Base-by-base conservation (phyloP, 2,888 invertebrate species). In the Herminia tarsipennalis region DNA sequence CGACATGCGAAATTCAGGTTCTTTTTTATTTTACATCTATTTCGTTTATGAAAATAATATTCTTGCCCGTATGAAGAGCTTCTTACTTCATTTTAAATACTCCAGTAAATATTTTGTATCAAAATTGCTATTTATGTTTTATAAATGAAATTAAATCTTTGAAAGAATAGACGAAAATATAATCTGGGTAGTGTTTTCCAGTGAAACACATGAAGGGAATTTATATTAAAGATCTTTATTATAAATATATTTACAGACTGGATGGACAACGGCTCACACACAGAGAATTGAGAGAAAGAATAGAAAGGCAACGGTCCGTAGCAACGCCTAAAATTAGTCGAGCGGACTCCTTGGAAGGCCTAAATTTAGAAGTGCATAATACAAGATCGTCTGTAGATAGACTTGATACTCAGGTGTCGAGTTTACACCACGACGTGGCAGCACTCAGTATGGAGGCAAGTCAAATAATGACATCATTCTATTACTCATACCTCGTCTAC, bases 401-500 rank as follows among this genome's bases (percentile, higher is more conserved):
- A 63, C 89, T 97, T 25, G 97, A 97, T 73, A 95, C 94, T 0
- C 97, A 97, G 81, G 95, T 97, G 34, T 94, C 95, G 8, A 95
- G 95, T 29, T 83, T 97, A 52, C 97, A 97, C 74, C 96, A 97
- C 68, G 97, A 97, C 79, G 96, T 97, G 12, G 96, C 96, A 0
- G 95, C 96, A 14, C 93, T 97, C 27, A 97, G 97, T 73, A 94
- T 95, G 82, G 97, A 96, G 93, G 96, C 94, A 81, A 84, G 79
- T 57, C 38, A 54, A 55, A 62, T 57, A 44, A 39, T 65, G 29
- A 52, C 32, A 32, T 59, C 44, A 60, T 17, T 18, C 6, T 12
- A 14, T 28, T 6, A 27, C 10, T 56, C 35, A 41, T 29, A 35
- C 30, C 24, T 13, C 29, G 41, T 44, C 43, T 8, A 10, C 1